A percentile compares a stretch with the other conserved stretches of the same genome.
These are phyloP conservation scores for Drosophila equinoxialis DNA, from an alignment of 1,140 invertebrate genomes.

Conservation along the genomic window DNA sequence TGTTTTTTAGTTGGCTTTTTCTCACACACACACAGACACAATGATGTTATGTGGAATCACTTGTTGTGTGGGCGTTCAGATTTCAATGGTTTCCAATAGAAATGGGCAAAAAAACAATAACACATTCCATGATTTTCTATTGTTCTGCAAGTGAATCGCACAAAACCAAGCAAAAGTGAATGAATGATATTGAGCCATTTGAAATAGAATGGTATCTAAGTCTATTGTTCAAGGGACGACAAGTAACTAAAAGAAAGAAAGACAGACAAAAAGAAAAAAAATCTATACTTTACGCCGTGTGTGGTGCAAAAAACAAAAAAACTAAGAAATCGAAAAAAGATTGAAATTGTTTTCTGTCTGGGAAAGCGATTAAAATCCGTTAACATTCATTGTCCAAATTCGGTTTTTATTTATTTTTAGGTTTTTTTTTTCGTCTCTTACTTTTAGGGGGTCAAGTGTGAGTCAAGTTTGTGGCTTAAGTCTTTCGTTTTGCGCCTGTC, in stretches of 20 bases:
- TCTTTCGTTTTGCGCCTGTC: slow-evolving; percentile 74
- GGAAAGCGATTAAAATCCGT: slow-evolving; percentile 72
- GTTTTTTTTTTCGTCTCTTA: slow-evolving; percentile 7
- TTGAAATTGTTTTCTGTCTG: slow-evolving; percentile 59
- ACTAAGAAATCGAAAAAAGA: slow-evolving; percentile 26
- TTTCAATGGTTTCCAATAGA: slow-evolving; percentile 45
- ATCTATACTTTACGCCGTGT: slow-evolving; percentile 39
- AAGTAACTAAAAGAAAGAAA: slow-evolving; percentile 38
- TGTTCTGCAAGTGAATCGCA: slow-evolving; percentile 21
- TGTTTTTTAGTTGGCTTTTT: slow-evolving; percentile 16
- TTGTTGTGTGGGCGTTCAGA: slow-evolving; percentile 72
- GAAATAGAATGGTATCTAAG: slow-evolving; percentile 44
- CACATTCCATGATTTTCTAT: slow-evolving; percentile 10
- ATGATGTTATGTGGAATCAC: slow-evolving; percentile 29
- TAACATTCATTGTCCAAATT: slow-evolving; percentile 28
- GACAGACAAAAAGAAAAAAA: slow-evolving; percentile 9
- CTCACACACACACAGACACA: neutral
- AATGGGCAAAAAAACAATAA: slow-evolving; percentile 24
- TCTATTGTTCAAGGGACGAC: slow-evolving; percentile 27
- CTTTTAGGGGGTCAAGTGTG: slow-evolving; percentile 70
- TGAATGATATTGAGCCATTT: slow-evolving; percentile 42
- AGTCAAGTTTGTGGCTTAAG: slow-evolving; percentile 72
- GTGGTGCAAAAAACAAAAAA: slow-evolving; percentile 41
- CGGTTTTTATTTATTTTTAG: slow-evolving; percentile 40
- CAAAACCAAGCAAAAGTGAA: slow-evolving; percentile 8